Conservation (phyloP, 2,888 invertebrate genomes). For the Epirrhoe tristata region DNA sequence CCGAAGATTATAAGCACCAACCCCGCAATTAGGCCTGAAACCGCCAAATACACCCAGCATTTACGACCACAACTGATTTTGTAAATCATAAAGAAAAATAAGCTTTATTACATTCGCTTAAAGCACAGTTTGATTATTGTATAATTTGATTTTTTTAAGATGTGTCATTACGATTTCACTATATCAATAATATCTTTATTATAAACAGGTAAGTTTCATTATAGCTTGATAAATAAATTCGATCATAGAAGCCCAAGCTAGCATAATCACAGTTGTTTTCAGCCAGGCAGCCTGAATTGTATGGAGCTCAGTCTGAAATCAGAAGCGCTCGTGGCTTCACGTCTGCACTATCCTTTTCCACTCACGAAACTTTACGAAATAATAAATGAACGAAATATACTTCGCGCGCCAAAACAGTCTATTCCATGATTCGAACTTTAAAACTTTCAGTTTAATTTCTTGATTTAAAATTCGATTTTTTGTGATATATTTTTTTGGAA, state of each 20-base stretch:
- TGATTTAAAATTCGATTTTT: slow-evolving; percentile 10
- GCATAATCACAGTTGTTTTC: slow-evolving; percentile 48
- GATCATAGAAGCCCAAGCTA: neutral
- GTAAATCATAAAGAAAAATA: neutral
- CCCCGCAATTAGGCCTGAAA: slow-evolving; percentile 5
- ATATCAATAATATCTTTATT: neutral
- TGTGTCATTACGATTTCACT: neutral
- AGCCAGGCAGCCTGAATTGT: slow-evolving; percentile 40
- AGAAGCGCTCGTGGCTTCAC: slow-evolving; percentile 52
- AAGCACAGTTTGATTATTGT: neutral
- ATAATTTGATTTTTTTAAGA: neutral
- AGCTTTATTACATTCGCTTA: neutral
- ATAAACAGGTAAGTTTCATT: neutral
- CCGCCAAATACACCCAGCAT: neutral
- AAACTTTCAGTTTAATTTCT: neutral
- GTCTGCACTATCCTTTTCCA: slow-evolving; percentile 38
- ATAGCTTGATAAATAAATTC: slow-evolving; percentile 5
- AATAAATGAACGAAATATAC: slow-evolving; percentile 21
- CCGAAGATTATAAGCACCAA: neutral
- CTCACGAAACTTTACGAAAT: slow-evolving; percentile 51
- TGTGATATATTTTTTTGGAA: neutral
- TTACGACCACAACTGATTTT: neutral
- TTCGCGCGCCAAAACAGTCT: slow-evolving; percentile 3
- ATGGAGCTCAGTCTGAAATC: slow-evolving; percentile 59
- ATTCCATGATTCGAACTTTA: slow-evolving; percentile 9